phyloP scores from a whole-genome alignment of 2,888 invertebrate genomes.

The Dusona sp. region DNA sequence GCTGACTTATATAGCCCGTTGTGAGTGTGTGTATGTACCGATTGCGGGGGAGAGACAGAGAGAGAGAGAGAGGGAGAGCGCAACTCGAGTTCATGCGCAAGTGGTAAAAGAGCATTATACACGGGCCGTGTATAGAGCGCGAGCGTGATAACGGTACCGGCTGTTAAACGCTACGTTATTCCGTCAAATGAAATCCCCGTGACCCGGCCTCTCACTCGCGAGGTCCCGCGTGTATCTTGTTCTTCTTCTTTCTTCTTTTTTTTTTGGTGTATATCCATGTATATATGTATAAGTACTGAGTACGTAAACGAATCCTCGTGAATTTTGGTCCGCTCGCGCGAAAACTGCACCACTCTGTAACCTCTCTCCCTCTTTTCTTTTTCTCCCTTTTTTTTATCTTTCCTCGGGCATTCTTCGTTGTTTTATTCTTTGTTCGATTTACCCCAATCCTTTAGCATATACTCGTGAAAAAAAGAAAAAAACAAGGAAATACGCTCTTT shows the following conservation, averaged over 20 bases:
- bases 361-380: neutral
- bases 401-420: neutral
- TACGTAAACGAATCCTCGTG: neutral
- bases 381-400: neutral
- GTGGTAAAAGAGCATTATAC: constrained; percentile 41
- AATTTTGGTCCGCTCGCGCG: constrained; percentile 27
- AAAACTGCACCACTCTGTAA: neutral
- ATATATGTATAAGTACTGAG: neutral
- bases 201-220: constrained; percentile 74
- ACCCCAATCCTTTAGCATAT: neutral
- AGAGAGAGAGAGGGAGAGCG: neutral
- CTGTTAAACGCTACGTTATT: constrained; percentile 83
- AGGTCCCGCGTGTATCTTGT: constrained; percentile 72
- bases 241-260: constrained; percentile 45
- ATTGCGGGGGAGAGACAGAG: constrained; percentile 36
- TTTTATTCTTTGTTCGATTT: constrained; percentile 12
- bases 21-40: neutral
- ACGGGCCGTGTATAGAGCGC: constrained; percentile 53
- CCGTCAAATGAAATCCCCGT: constrained; percentile 83
- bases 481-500: neutral
- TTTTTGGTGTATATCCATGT: constrained; percentile 1
- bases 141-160: constrained; percentile 82
- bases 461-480: neutral
- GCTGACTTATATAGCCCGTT: constrained; percentile 20
- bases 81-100: constrained; percentile 21